Conservation (phyloP, 2,888 invertebrate species). For the Hemaris fuciformis region DNA sequence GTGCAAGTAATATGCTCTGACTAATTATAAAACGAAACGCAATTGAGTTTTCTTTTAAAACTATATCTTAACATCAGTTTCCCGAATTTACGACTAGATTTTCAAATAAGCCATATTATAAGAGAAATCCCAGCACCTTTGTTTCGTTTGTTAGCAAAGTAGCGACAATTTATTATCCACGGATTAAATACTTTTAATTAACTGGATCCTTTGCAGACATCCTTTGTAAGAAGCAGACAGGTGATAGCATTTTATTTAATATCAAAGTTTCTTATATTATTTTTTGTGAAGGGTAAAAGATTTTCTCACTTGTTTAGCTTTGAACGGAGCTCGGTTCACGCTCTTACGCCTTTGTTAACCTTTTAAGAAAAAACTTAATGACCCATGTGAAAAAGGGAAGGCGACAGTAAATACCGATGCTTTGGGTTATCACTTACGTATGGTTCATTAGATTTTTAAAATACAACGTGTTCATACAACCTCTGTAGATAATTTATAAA, state of each 20-base stretch:
- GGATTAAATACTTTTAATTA: background rate
- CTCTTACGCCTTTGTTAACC: slow-evolving; percentile 59
- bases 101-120: too few species aligned
- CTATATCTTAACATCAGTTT: too few species aligned
- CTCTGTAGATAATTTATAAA: background rate
- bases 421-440: slow-evolving; percentile 6
- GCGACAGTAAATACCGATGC: slow-evolving; percentile 7
- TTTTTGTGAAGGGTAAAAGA: slow-evolving; percentile 27
- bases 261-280: slow-evolving; percentile 4
- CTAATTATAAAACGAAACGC: too few species aligned
- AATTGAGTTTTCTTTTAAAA: too few species aligned
- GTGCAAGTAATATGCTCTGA: too few species aligned
- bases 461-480: background rate
- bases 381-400: slow-evolving; percentile 35
- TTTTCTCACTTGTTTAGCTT: slow-evolving; percentile 49
- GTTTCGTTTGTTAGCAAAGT: background rate
- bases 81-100: too few species aligned
- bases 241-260: background rate
- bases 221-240: slow-evolving; percentile 1
- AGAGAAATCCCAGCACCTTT: too few species aligned
- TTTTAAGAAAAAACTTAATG: slow-evolving; percentile 69
- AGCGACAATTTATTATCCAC: background rate
- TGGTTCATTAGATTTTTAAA: slow-evolving; percentile 11
- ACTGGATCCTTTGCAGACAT: background rate
- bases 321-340: slow-evolving; percentile 48